Evolutionary conservation across 2,888 invertebrate genomes (phyloP), one percentile per base, ranked within the genome.

Genomic region (Oithona nana): DNA sequence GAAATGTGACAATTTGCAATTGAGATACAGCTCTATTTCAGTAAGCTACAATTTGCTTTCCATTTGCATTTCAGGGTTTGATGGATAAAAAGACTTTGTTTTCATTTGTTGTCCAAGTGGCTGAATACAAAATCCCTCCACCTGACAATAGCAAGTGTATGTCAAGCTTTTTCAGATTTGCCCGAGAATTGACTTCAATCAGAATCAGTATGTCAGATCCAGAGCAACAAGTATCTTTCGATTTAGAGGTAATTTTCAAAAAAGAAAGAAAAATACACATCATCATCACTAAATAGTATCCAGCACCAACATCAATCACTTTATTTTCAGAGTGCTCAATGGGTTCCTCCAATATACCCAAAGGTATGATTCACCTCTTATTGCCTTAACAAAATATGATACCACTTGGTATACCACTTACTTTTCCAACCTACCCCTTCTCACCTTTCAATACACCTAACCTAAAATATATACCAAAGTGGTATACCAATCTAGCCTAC

Each of bases 321-420:
- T 6, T 51, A 51, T 6, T 51, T 51, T 16, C 51, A 54, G 54
- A 26, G 26, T 4, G 54, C 54, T 11, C 26, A 20, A 24, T 54
- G 54, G 54, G 54, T 54, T 20, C 54, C 54, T 16, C 54, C 54
- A 54, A 54, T 39, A 11, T 39, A 39, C 16, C 39, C 39, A 39
- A 6, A 39, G 39, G 39, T 39, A 39, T 11, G 39, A 16, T n/a
- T n/a, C n/a, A n/a, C n/a, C n/a, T n/a, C n/a, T n/a, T n/a, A n/a
- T n/a, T n/a, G n/a, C n/a, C n/a, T n/a, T n/a, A n/a, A n/a, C n/a
- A n/a, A n/a, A n/a, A n/a, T n/a, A n/a, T n/a, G n/a, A n/a, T n/a
- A n/a, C n/a, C n/a, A n/a, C n/a, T n/a, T n/a, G n/a, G n/a, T n/a
- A n/a, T n/a, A n/a, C n/a, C n/a, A n/a, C n/a, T n/a, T n/a, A n/a